phyloP scores from a whole-genome alignment of 1,140 invertebrate species.

The Leptoteleia sp. region DNA sequence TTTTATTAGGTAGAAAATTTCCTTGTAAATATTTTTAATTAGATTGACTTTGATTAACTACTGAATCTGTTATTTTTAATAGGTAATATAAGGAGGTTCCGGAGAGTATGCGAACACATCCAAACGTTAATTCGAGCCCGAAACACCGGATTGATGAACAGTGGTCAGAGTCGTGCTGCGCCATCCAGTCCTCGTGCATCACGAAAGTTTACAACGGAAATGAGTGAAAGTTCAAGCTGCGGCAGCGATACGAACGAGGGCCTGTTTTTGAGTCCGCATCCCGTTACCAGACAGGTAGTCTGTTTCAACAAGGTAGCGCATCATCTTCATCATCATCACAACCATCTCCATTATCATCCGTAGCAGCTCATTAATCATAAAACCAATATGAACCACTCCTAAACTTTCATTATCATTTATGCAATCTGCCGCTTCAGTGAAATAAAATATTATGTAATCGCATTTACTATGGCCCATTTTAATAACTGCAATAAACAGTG shows the following conservation, averaged over 20 bases:
- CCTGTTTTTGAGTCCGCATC: conserved; percentile 83
- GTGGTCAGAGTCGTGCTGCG: conserved; percentile 84
- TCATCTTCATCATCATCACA: conserved; percentile 68
- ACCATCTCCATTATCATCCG: conserved; percentile 65
- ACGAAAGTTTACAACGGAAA: conserved; percentile 85
- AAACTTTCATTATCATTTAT: conserved; percentile 54
- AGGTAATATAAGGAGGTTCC: conserved; percentile 97
- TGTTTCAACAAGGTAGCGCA: conserved; percentile 80
- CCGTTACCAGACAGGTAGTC: conserved; percentile 83
- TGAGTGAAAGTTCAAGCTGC: conserved; percentile 91
- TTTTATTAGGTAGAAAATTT: too few species aligned
- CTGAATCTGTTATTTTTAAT: too few species aligned
- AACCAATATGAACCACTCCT: conserved; percentile 49
- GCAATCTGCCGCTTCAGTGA: too few species aligned
- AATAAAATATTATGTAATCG: too few species aligned
- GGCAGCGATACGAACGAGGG: conserved; percentile 91
- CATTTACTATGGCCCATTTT: too few species aligned
- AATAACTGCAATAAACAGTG: too few species aligned
- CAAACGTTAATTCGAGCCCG: conserved; percentile 91
- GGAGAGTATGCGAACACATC: conserved; percentile 97
- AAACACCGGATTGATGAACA: conserved; percentile 75
- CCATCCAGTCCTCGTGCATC: conserved; percentile 87
- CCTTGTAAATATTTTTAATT: too few species aligned
- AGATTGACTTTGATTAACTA: too few species aligned
- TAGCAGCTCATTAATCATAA: conserved; percentile 53